These are phyloP conservation scores for Tokudaia tokunoshimensis DNA, from an alignment of 2,797 vertebrate species.

Conservation along the genomic window DNA sequence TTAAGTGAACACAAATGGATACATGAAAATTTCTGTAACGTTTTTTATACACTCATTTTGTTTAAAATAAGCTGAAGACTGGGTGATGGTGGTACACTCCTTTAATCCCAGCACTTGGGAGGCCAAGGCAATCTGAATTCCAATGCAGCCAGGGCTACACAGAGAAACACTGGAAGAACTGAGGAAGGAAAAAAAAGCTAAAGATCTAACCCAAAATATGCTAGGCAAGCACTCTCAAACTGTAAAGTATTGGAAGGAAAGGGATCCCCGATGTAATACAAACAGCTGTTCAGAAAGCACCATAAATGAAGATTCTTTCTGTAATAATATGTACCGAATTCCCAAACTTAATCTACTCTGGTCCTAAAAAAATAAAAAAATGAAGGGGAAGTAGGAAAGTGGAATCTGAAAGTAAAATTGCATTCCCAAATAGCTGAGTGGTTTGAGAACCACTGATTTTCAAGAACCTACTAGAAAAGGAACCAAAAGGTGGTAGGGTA, in stretches of 20 bases:
- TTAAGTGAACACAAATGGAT: background rate
- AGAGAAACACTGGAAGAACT: background rate
- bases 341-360: background rate
- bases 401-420: constrained; percentile 1
- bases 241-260: background rate
- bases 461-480: background rate
- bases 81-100: background rate
- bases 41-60: background rate
- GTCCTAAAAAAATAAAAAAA: background rate
- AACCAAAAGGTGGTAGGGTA: background rate
- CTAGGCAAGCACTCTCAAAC: background rate
- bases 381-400: background rate
- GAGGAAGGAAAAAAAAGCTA: background rate
- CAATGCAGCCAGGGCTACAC: background rate
- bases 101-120: background rate
- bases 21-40: background rate
- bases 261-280: background rate
- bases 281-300: background rate
- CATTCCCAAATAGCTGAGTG: background rate
- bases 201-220: background rate
- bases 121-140: background rate
- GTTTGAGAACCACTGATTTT: constrained; percentile 1
- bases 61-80: background rate
- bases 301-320: background rate
- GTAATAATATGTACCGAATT: background rate